Evolutionary conservation across 2,113 vertebrate species (phyloP).

Genomic region (Rynchops niger): DNA sequence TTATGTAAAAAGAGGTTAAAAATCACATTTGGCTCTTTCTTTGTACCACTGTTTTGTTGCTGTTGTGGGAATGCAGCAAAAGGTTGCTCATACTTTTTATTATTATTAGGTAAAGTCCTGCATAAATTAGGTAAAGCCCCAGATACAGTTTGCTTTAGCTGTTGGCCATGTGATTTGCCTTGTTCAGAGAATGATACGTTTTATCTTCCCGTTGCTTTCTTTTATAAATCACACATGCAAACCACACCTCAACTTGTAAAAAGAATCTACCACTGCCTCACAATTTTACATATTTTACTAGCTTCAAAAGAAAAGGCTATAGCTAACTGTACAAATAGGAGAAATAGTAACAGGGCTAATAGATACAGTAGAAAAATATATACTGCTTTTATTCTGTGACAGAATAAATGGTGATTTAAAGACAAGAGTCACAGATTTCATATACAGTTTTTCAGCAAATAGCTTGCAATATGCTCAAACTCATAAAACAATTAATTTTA

Average conservation of each 20-base stretch:
- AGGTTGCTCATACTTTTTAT: conserved; percentile 70
- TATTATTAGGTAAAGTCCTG: conserved; percentile 65
- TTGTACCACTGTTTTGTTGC: conserved; percentile 69
- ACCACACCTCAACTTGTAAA: neutral
- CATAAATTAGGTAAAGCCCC: conserved; percentile 49
- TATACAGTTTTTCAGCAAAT: neutral
- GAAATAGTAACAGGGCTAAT: neutral
- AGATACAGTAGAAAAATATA: neutral
- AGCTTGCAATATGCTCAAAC: conserved; percentile 21
- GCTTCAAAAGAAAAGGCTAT: neutral
- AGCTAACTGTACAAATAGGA: neutral
- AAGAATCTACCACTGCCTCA: neutral
- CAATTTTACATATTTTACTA: neutral
- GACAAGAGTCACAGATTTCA: neutral
- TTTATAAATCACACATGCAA: neutral
- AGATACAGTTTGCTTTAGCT: conserved; percentile 26
- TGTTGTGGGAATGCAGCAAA: conserved; percentile 70
- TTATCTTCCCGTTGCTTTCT: conserved; percentile 21
- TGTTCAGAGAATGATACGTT: neutral
- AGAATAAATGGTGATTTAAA: neutral
- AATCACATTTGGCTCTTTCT: conserved; percentile 77
- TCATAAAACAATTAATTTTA: conserved; percentile 43
- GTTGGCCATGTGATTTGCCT: conserved; percentile 9
- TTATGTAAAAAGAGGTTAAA: conserved; percentile 81
- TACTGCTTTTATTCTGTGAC: neutral